These are phyloP conservation scores for Dicrurus megarhynchus DNA, from an alignment of 2,113 vertebrate species.

Conservation along the genomic window DNA sequence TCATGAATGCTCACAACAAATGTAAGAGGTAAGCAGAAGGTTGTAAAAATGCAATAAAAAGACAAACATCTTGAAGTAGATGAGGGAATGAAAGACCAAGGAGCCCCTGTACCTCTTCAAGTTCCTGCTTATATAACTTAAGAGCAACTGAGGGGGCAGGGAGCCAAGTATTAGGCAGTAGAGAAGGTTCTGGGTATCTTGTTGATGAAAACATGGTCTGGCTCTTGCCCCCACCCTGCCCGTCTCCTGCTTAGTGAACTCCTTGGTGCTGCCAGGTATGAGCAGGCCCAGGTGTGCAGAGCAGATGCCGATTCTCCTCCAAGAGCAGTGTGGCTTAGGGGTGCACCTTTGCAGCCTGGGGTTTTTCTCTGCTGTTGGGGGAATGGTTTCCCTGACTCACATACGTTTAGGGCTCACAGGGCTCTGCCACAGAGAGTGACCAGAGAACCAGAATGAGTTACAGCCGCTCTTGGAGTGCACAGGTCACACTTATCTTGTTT, in stretches of 20 bases:
- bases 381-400: background rate
- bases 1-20: background rate
- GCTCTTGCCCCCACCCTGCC: background rate
- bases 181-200: background rate
- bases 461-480: background rate
- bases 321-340: background rate
- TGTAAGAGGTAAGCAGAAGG: background rate
- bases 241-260: background rate
- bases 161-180: background rate
- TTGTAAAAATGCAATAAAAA: background rate
- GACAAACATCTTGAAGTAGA: background rate
- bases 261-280: background rate
- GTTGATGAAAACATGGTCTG: background rate
- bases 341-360: background rate
- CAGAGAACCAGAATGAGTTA: background rate
- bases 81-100: background rate
- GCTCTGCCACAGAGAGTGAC: background rate
- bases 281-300: background rate
- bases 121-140: background rate
- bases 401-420: fast-evolving
- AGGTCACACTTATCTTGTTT: background rate
- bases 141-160: fast-evolving
- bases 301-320: background rate
- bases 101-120: background rate
- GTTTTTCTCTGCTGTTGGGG: background rate